Percentiles rank a stretch among this genome's conserved stretches.
Conservation (phyloP, 2,797 vertebrate genomes). For the Malurus splendens region DNA sequence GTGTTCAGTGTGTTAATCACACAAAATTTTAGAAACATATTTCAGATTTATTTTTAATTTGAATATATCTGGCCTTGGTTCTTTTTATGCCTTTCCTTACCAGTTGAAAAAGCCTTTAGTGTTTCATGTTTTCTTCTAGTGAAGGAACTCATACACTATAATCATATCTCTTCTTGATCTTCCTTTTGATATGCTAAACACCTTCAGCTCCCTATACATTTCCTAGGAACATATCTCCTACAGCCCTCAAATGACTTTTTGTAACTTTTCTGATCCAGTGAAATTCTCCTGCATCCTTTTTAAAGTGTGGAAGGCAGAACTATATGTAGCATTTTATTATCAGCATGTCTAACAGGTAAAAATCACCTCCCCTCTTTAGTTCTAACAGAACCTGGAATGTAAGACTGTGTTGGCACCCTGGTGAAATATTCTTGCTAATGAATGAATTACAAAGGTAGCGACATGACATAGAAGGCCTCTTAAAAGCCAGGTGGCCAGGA, state of each 20-base stretch:
- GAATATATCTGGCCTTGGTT: constrained; percentile 31
- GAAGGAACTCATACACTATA: constrained; percentile 36
- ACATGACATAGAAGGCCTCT: constrained; percentile 53
- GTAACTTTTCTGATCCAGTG: constrained; percentile 58
- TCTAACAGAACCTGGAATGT: constrained; percentile 57
- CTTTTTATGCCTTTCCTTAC: constrained; percentile 40
- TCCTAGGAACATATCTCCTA: constrained; percentile 35
- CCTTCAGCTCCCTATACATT: constrained; percentile 33
- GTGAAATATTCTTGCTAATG: constrained; percentile 62
- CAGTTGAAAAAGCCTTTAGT: constrained; percentile 25
- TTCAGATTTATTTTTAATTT: constrained; percentile 48
- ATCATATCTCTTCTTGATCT: constrained; percentile 46
- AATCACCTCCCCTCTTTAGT: constrained; percentile 55
- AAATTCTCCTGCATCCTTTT: constrained; percentile 52
- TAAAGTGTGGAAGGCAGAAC: constrained; percentile 42
- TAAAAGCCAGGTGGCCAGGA: constrained; percentile 57
- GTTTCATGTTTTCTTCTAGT: constrained; percentile 7
- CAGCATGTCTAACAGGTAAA: constrained; percentile 53
- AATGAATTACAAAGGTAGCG: constrained; percentile 52
- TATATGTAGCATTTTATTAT: constrained; percentile 51
- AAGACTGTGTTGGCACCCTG: constrained; percentile 47
- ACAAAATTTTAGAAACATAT: neutral
- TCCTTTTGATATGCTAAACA: constrained; percentile 52
- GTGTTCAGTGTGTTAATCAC: neutral
- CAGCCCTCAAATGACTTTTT: constrained; percentile 59